A percentile compares a stretch with the other conserved stretches of the same genome.
phyloP scores from a whole-genome alignment of 23 tunicate species.

The Styela clava region DNA sequence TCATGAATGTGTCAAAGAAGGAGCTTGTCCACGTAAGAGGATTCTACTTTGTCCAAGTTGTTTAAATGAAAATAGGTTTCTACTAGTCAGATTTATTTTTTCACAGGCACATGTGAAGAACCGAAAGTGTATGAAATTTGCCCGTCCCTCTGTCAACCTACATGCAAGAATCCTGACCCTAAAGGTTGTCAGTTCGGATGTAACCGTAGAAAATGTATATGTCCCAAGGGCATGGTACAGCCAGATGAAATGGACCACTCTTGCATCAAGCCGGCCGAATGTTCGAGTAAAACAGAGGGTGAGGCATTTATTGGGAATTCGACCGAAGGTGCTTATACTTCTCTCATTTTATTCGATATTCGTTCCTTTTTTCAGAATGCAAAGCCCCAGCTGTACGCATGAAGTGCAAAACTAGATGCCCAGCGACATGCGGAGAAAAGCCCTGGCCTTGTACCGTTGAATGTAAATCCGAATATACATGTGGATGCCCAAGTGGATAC shows the following conservation, averaged over 20 bases:
- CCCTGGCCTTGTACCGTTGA: not conserved
- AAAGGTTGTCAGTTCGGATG: conserved; percentile 7
- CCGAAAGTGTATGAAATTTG: conserved; percentile 23
- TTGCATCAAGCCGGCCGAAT: conserved; percentile 11
- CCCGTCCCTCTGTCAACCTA: conserved; percentile 18
- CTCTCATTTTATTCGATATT: no score
- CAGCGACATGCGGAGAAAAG: not conserved
- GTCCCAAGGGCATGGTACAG: conserved; percentile 1
- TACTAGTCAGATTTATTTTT: no score
- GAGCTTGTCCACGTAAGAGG: conserved; percentile 3
- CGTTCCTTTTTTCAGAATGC: no score
- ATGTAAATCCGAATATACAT: not conserved
- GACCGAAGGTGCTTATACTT: no score
- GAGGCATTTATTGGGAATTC: not conserved
- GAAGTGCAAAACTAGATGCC: not conserved
- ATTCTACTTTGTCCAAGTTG: no score
- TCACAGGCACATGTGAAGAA: not conserved
- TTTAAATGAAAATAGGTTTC: no score
- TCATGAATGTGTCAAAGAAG: not conserved
- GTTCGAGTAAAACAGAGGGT: not conserved
- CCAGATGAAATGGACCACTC: not conserved
- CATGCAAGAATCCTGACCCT: not conserved
- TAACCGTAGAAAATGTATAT: conserved; percentile 3
- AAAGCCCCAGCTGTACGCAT: not conserved
- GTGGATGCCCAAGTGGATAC: conserved; percentile 13